Evolutionary conservation across 2,113 vertebrate species (phyloP).

Genomic region (Corydoras maculifer): DNA sequence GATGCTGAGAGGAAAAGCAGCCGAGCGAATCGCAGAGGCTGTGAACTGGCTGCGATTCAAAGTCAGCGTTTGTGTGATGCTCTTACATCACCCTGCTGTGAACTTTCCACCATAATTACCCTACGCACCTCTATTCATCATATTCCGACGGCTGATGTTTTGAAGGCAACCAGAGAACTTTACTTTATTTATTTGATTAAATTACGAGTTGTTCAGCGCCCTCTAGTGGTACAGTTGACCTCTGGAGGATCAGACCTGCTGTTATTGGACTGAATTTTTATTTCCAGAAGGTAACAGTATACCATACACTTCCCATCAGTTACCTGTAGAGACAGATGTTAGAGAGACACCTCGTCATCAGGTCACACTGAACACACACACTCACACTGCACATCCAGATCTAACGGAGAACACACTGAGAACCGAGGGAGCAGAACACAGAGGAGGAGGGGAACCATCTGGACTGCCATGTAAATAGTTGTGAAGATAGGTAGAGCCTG

Average conservation of each 20-base stretch:
- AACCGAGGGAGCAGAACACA: too few relatives aligned
- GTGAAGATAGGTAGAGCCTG: constrained; percentile 90
- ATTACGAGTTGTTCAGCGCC: constrained; percentile 70
- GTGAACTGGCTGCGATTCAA: constrained; percentile 46
- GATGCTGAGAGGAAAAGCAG: constrained; percentile 53
- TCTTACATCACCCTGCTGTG: constrained; percentile 66
- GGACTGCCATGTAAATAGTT: constrained; percentile 72
- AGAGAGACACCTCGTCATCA: constrained; percentile 3
- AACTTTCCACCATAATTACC: constrained; percentile 76
- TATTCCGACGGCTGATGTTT: constrained; percentile 74
- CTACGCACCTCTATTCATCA: constrained; percentile 77
- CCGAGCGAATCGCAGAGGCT: constrained; percentile 48
- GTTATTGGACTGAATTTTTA: constrained; percentile 3
- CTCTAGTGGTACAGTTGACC: constrained; percentile 62
- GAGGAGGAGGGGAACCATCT: too few relatives aligned
- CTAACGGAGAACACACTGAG: too few relatives aligned
- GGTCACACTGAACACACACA: not conserved
- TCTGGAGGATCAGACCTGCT: not conserved
- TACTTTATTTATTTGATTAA: constrained; percentile 55
- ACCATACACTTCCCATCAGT: not conserved
- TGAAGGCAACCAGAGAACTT: constrained; percentile 71
- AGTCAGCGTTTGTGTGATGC: constrained; percentile 21
- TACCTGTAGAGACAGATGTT: constrained; percentile 12
- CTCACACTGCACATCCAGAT: too few relatives aligned
- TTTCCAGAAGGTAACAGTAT: constrained; percentile 1